Base-by-base conservation (phyloP, 1,140 invertebrate species). In the Triops longicaudatus region DNA sequence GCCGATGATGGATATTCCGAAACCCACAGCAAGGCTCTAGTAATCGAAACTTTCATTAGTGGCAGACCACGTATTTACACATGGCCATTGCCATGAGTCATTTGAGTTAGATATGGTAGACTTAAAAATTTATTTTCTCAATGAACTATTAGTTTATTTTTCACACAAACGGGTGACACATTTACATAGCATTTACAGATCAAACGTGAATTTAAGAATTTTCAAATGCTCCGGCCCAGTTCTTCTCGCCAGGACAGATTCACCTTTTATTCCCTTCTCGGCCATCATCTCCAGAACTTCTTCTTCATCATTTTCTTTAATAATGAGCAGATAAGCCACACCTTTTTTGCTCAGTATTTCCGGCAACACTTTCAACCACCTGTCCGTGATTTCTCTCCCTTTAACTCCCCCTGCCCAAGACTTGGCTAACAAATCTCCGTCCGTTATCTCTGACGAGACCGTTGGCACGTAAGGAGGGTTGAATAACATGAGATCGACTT, bases 401-500 rank as follows among this genome's bases (percentile, higher is more conserved):
- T 90, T 87, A 10, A 82, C 73, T 0, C 95, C 94, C 44, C 96
- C 95, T 37, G 94, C 95, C 94, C 94, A 97, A 43, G 93, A 84
- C 75, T 79, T 78, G 75, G 79, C 79, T 28, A 83, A 76, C 7
- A 77, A 9, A 31, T 76, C 87, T 79, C 87, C 88, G 1, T 82
- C 82, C n/a, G 79, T 79, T 80, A 93, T 88, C 86, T 96, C 93
- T 42, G 87, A 82, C 72, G 88, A 84, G 17, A 90, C 88, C 11
- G 97, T 98, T 0, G 94, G 91, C 72, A 99, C 97, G 87, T 99
- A 99, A 0, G 98, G 98, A 1, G 98, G 97, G 89, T 99, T 99
- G 81, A 98, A 99, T 74, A 99, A 81, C 74, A 99, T 85, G 26
- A 99, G 77, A 88, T 99, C 97, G 81, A 90, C 83, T 75, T 80